Conservation (phyloP, 2,797 vertebrate genomes). For the Crenuchus spilurus region DNA sequence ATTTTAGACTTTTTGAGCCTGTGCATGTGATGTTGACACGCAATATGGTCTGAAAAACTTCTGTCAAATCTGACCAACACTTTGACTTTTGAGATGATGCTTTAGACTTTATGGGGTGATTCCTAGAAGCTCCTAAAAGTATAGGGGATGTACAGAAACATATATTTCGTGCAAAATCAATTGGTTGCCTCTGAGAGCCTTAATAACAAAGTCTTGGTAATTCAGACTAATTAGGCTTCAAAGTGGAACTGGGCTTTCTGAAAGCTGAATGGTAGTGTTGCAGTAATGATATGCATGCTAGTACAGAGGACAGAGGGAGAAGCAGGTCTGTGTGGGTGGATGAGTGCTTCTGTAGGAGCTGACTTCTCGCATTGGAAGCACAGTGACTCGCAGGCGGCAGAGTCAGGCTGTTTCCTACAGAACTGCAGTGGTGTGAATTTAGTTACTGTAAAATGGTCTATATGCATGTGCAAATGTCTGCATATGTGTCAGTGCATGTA, state of each 20-base stretch:
- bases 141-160: background rate
- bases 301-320: conserved; percentile 68
- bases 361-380: conserved; percentile 48
- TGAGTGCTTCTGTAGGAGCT: conserved; percentile 45
- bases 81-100: too few species aligned
- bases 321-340: conserved; percentile 75
- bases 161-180: background rate
- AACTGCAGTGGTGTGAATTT: conserved; percentile 67
- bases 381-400: conserved; percentile 57
- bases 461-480: conserved; percentile 65
- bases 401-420: conserved; percentile 68
- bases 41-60: too few species aligned
- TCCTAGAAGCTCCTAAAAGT: background rate
- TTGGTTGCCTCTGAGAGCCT: background rate
- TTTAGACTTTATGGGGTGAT: too few species aligned
- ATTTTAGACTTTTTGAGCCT: too few species aligned
- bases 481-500: conserved; percentile 14
- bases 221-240: background rate
- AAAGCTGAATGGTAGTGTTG: conserved; percentile 19
- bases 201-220: background rate
- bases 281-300: conserved; percentile 53
- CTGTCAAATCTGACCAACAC: too few species aligned
- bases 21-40: too few species aligned
- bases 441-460: conserved; percentile 62
- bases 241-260: background rate